Percentiles rank a stretch among this genome's conserved stretches.
phyloP scores from a whole-genome alignment of 2,797 vertebrate species.

The Leptodactylus fallax region DNA sequence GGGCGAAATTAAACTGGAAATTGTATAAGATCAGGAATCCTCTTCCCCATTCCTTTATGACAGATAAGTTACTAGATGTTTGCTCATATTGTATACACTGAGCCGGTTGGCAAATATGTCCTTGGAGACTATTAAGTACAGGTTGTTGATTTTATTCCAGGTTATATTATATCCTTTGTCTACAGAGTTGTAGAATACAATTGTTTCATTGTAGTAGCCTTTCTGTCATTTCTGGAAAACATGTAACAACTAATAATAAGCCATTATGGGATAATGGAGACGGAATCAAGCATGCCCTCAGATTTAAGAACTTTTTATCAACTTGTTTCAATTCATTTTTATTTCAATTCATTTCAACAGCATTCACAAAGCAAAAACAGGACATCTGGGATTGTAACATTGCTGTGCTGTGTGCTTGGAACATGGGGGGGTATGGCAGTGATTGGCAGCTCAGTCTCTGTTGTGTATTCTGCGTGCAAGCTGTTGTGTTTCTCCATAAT shows the following conservation, averaged over 20 bases:
- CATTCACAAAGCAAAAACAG: conserved; percentile 47
- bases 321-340: conserved; percentile 22
- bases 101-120: neutral
- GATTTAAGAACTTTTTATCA: conserved; percentile 20
- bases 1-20: no score
- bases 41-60: no score
- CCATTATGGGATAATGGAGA: neutral
- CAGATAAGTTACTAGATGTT: no score
- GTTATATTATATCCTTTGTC: neutral
- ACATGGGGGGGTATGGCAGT: conserved; percentile 53
- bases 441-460: conserved; percentile 60
- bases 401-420: conserved; percentile 48
- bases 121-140: no score
- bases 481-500: conserved; percentile 63
- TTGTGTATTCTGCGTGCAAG: conserved; percentile 58
- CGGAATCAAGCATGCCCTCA: neutral
- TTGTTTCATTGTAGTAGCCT: no score
- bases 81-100: no score
- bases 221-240: neutral
- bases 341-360: conserved; percentile 27
- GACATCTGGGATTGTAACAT: conserved; percentile 62
- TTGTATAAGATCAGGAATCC: no score
- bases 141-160: neutral
- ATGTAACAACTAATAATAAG: neutral
- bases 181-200: neutral